A percentile compares a stretch with the other conserved stretches of the same genome.
These are phyloP conservation scores for Macquaria australasica DNA, from an alignment of 2,113 vertebrate genomes.

Conservation along the genomic window DNA sequence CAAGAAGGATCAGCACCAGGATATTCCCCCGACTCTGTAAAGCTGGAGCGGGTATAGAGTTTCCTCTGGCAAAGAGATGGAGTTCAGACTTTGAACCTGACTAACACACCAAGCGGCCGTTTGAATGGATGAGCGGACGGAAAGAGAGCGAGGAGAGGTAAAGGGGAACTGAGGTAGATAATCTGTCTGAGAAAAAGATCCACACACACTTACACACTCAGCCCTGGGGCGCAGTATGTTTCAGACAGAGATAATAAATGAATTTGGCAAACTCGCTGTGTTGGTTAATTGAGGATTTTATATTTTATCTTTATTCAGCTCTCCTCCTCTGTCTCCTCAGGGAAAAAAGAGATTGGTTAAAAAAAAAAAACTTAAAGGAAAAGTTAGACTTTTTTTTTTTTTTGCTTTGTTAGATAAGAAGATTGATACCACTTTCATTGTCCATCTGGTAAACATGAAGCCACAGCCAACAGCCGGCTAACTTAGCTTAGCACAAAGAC, in stretches of 20 bases:
- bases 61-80: slow-evolving; percentile 61
- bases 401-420: not conserved
- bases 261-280: slow-evolving; percentile 27
- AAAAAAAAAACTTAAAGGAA: not conserved
- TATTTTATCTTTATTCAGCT: slow-evolving; percentile 20
- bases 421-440: not conserved
- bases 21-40: slow-evolving; percentile 45
- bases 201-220: slow-evolving; percentile 10
- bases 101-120: slow-evolving; percentile 43
- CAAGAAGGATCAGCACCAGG: slow-evolving; percentile 60
- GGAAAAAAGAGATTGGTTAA: not conserved
- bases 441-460: not conserved
- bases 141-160: slow-evolving; percentile 37
- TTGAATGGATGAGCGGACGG: slow-evolving; percentile 61
- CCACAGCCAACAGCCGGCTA: not conserved
- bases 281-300: slow-evolving; percentile 45
- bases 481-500: not conserved
- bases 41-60: slow-evolving; percentile 64
- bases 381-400: not conserved
- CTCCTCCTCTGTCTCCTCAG: slow-evolving; percentile 4
- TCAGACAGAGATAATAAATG: slow-evolving; percentile 49
- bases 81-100: slow-evolving; percentile 73
- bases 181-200: slow-evolving; percentile 46
- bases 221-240: slow-evolving; percentile 21
- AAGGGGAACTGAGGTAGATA: slow-evolving; percentile 42